Percentiles rank a stretch among this genome's conserved stretches.
Conservation (phyloP, 2,888 invertebrate species). For the Volucella inflata region DNA sequence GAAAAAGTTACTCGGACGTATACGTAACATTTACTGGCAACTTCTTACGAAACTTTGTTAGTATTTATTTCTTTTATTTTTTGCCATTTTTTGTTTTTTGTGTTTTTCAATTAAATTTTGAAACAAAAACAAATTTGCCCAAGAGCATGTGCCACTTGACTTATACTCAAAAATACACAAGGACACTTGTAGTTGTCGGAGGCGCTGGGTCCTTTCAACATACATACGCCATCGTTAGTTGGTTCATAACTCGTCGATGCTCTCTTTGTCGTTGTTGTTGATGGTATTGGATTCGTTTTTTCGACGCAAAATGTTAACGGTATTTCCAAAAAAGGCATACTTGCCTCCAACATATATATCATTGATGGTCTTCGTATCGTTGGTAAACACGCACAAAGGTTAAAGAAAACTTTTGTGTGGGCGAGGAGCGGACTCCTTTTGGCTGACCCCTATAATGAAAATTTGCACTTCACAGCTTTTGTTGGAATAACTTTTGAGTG, state of each 20-base stretch:
- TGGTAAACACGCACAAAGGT: too few species aligned
- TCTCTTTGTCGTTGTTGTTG: neutral
- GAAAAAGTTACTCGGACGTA: constrained; percentile 36
- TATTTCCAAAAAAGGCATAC: too few species aligned
- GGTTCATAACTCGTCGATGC: neutral
- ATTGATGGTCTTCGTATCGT: too few species aligned
- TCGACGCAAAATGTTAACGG: neutral
- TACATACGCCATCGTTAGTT: constrained; percentile 4
- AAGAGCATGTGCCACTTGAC: constrained; percentile 14
- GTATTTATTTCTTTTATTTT: neutral
- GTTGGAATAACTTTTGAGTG: constrained; percentile 23
- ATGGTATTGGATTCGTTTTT: neutral
- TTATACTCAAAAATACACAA: constrained; percentile 8
- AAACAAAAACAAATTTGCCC: neutral
- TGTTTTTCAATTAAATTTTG: neutral
- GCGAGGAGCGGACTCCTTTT: too few species aligned
- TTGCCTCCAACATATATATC: too few species aligned
- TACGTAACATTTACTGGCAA: constrained; percentile 40
- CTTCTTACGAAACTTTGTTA: neutral
- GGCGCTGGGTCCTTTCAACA: neutral
- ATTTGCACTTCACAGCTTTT: neutral
- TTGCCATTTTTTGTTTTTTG: neutral
- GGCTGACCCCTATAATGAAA: neutral
- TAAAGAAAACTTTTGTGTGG: too few species aligned
- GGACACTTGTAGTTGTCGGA: neutral